Conservation (phyloP, 2,888 invertebrate genomes). For the Lithophane semibrunnea region DNA sequence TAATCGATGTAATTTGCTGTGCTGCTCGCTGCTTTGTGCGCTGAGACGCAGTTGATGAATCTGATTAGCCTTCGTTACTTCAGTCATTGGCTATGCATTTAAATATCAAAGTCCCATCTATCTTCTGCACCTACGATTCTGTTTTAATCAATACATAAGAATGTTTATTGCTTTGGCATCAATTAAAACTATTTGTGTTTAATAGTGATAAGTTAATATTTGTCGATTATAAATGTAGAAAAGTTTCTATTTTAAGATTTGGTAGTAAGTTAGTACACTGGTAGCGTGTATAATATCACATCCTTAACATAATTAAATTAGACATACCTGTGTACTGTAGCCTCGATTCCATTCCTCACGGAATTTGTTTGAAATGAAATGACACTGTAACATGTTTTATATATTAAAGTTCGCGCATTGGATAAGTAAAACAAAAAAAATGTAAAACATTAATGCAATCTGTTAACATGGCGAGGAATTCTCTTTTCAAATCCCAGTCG, state of each 20-base stretch:
- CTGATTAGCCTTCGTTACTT: not conserved
- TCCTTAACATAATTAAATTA: slow-evolving; percentile 51
- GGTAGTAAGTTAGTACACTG: not conserved
- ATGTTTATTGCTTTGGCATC: not conserved
- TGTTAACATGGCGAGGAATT: slow-evolving; percentile 82
- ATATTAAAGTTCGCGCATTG: slow-evolving; percentile 52
- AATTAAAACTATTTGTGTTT: too few species aligned
- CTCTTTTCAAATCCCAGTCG: slow-evolving; percentile 82
- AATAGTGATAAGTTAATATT: too few species aligned
- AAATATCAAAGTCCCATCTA: not conserved
- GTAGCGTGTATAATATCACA: slow-evolving; percentile 4
- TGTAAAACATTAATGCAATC: slow-evolving; percentile 82
- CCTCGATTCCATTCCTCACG: slow-evolving; percentile 47
- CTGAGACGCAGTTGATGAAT: not conserved
- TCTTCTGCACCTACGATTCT: not conserved
- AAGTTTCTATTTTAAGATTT: slow-evolving; percentile 1
- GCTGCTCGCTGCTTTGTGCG: slow-evolving; percentile 12
- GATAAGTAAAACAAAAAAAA: slow-evolving; percentile 71
- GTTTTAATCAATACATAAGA: not conserved
- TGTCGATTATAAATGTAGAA: not conserved
- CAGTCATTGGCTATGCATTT: not conserved
- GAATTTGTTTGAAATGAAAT: slow-evolving; percentile 56
- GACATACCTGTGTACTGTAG: slow-evolving; percentile 35
- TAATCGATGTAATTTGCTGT: slow-evolving; percentile 77
- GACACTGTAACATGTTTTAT: slow-evolving; percentile 55